Evolutionary conservation across 2,113 vertebrate genomes (phyloP).

Genomic region (Strix aluco): DNA sequence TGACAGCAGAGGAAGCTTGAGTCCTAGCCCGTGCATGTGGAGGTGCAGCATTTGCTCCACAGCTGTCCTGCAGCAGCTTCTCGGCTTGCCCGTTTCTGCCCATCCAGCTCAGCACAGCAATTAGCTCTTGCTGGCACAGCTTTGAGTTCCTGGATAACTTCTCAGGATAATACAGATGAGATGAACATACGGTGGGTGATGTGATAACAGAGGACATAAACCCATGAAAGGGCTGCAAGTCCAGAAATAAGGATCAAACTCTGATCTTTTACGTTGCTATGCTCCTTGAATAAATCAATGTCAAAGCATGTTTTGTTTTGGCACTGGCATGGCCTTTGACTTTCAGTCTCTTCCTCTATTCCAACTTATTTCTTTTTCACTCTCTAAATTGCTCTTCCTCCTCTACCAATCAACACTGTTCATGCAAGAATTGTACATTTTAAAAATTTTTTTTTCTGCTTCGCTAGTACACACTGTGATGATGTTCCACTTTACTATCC

Average conservation of each 20-base stretch:
- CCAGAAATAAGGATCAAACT: not conserved
- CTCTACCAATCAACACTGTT: not conserved
- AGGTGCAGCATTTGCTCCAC: not conserved
- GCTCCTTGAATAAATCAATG: not conserved
- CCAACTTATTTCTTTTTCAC: not conserved
- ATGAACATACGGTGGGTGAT: not conserved
- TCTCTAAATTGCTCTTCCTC: not conserved
- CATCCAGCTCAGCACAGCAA: not conserved
- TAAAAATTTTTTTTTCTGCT: not conserved
- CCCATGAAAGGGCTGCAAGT: not conserved
- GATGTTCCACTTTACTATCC: not conserved
- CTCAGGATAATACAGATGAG: not conserved
- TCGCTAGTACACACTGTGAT: not conserved
- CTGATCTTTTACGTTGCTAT: not conserved
- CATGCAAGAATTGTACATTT: not conserved
- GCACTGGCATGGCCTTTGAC: not conserved
- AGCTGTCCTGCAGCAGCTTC: not conserved
- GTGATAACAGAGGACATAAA: not conserved
- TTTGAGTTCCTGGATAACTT: not conserved
- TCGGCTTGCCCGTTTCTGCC: not conserved
- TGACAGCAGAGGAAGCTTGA: not conserved
- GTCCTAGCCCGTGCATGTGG: fast-evolving
- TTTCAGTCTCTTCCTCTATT: not conserved
- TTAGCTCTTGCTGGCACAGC: not conserved
- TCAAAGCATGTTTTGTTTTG: not conserved